Conservation (phyloP, 2,113 vertebrate genomes). For the Condylura cristata region DNA sequence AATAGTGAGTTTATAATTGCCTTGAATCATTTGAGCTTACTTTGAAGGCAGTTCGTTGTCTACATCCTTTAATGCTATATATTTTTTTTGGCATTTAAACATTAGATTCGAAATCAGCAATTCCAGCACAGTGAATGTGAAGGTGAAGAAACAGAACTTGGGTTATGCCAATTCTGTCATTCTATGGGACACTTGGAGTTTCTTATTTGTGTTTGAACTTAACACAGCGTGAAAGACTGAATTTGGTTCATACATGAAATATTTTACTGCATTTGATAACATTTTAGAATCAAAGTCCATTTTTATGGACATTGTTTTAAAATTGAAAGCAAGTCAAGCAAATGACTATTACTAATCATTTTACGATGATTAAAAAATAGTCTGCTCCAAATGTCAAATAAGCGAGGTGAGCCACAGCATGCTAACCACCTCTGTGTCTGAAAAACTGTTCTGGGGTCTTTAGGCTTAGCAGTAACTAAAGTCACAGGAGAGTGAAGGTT, state of each 20-base stretch:
- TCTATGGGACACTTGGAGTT: neutral
- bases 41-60: neutral
- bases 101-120: neutral
- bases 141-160: neutral
- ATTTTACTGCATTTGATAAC: neutral
- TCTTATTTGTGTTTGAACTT: neutral
- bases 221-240: neutral
- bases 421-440: neutral
- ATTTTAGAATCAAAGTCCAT: neutral
- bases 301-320: neutral
- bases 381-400: neutral
- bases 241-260: neutral
- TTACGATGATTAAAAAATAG: neutral
- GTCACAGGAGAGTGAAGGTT: neutral
- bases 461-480: neutral
- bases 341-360: constrained; percentile 4
- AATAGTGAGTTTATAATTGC: neutral
- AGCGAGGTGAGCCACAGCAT: neutral
- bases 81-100: neutral
- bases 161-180: neutral
- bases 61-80: neutral
- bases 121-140: neutral
- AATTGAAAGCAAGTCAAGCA: neutral
- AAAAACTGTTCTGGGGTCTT: neutral
- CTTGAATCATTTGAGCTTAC: neutral